Percentiles rank a stretch among this genome's conserved stretches.
These are phyloP conservation scores for Allobates femoralis DNA, from an alignment of 2,797 vertebrate genomes.

Conservation along the genomic window DNA sequence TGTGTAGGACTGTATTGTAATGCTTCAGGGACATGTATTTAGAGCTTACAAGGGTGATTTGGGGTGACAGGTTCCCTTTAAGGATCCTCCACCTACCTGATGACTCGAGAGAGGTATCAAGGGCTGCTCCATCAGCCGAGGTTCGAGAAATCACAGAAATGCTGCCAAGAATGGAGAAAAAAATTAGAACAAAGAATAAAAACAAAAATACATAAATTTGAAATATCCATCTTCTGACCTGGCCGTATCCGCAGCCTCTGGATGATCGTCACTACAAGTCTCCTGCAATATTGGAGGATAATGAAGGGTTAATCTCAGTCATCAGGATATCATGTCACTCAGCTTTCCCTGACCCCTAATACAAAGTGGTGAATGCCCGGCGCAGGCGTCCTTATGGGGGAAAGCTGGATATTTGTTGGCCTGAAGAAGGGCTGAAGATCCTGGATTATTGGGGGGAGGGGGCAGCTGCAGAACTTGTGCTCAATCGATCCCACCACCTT, in stretches of 20 bases:
- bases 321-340: neutral
- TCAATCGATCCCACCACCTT: neutral
- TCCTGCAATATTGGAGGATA: slow-evolving; percentile 4
- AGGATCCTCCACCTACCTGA: slow-evolving; percentile 8
- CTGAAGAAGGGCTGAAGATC: no score
- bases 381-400: no score
- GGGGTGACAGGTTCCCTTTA: no score
- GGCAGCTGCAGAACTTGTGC: neutral
- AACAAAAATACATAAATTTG: neutral
- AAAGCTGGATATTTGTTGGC: no score
- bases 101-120: neutral
- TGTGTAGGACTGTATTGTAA: no score
- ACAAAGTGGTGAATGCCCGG: no score
- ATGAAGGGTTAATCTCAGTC: neutral
- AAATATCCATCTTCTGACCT: slow-evolving; percentile 19
- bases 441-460: neutral
- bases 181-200: neutral
- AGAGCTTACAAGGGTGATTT: no score
- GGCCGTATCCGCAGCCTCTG: neutral
- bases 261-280: neutral
- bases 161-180: neutral
- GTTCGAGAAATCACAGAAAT: neutral
- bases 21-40: no score
- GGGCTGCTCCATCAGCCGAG: neutral
- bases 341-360: no score